Evolutionary conservation across 2,888 invertebrate genomes (phyloP), one percentile per base, ranked within the genome.

Genomic region (Cacoxenus indagator): DNA sequence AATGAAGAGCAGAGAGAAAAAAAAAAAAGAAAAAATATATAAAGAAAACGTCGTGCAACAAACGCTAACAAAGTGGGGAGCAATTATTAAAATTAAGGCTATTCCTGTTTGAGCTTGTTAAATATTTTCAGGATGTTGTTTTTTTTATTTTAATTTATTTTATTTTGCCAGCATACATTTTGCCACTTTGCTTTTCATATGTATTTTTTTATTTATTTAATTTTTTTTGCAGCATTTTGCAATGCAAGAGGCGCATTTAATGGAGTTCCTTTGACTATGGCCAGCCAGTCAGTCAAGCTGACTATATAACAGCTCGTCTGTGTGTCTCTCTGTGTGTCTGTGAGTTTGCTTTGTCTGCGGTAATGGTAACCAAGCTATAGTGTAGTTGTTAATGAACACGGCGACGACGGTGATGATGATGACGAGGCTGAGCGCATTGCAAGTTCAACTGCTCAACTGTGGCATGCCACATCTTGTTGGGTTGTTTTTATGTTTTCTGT

Each of bases 281-380:
- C 22, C 9, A 9, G 17, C 17, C 11, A n/a, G n/a, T n/a, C n/a
- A n/a, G 9, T 51, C 19, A 6, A n/a, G 43, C 24, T 24, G 26
- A 24, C 22, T 26, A 22, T 19, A 11, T n/a, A 6, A n/a, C n/a
- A n/a, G n/a, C n/a, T n/a, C n/a, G n/a, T 24, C 9, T 54, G 24
- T 54, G 54, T 54, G 26, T 26, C 54, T 54, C 24, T 54, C 9
- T 45, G n/a, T 64, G 19, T 64, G 45, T 22, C 4, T 19, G 8
- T 64, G 46, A 24, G 29, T 24, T 26, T 64, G 45, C 8, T n/a
- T 17, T 24, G 31, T 45, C n/a, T 51, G 37, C 8, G 0, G 62
- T 14, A 22, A 51, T 55, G 57, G 48, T 26, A 64, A 57, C 48
- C 64, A 64, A 71, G 71, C 69, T 27, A 37, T 67, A 55, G 73